Conservation (phyloP, 1,140 invertebrate genomes). For the Brachionus plicatilis region DNA sequence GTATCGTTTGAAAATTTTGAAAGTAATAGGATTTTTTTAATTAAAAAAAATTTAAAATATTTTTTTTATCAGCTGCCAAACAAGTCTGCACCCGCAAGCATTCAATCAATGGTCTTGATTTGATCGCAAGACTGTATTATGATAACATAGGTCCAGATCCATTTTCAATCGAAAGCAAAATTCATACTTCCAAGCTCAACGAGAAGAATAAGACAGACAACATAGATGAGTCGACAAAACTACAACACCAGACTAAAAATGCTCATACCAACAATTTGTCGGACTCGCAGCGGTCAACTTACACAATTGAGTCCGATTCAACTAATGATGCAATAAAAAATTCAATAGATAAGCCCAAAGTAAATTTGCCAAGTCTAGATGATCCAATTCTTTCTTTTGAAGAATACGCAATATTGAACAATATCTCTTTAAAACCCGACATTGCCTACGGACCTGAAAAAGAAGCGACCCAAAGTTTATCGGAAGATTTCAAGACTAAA, state of each 20-base stretch:
- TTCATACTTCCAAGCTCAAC: neutral
- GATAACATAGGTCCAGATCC: slow-evolving; percentile 23
- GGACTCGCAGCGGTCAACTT: neutral
- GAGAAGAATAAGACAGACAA: neutral
- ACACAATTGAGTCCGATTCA: neutral
- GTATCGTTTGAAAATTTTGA: slow-evolving; percentile 19
- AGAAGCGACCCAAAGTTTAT: neutral
- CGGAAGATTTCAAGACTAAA: neutral
- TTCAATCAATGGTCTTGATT: neutral
- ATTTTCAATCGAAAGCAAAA: neutral
- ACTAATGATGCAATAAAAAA: neutral
- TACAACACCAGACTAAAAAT: neutral
- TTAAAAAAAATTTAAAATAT: neutral
- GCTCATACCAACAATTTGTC: neutral
- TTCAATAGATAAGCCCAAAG: slow-evolving; percentile 3
- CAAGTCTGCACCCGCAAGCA: neutral
- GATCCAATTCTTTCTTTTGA: slow-evolving; percentile 30
- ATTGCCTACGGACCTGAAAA: neutral
- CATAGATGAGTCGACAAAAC: neutral
- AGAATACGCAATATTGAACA: slow-evolving; percentile 3
- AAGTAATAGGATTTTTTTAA: neutral
- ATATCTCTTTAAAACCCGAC: neutral
- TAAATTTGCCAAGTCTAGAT: slow-evolving; percentile 13
- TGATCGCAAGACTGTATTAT: neutral
- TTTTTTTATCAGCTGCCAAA: neutral